Evolutionary conservation across 2,888 invertebrate species (phyloP), one percentile per base, ranked within the genome.

Genomic region (Agrypnus murinus): DNA sequence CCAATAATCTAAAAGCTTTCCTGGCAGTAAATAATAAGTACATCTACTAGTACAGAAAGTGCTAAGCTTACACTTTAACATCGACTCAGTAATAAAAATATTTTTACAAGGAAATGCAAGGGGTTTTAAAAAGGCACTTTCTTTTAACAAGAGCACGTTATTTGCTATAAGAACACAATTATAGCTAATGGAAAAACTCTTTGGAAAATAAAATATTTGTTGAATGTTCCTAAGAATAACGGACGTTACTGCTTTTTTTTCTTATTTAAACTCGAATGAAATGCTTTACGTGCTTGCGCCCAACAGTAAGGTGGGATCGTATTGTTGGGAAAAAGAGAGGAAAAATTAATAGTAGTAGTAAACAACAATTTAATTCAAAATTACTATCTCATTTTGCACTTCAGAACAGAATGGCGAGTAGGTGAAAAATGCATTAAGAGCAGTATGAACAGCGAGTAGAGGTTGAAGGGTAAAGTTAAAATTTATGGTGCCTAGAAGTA

Each of bases 401-500:
- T 8, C 2, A n/a, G 10, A n/a, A n/a, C 6, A 31, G 31, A 38
- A 9, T 55, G 55, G 48, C 25, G 48, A 32, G 53, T 32, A 19
- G 14, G 36, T 34, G 34, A 36, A 55, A 55, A 50, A 31, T 17
- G 6, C 34, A 17, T 36, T 15, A 55, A 36, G 55, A 36, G 55
- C 3, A 48, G n/a, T 17, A 17, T 8, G 10, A 34, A 4, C 36
- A 12, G n/a, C 12, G 55, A 31, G 34, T 43, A 43, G 48, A 66
- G 40, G 65, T 59, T 58, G 43, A 68, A 53, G 58, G 64, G 58
- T 64, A 45, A 64, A 57, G 65, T 74, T 65, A 57, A 77, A 80
- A 79, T 78, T 79, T 76, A 78, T 75, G 77, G 76, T 76, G 64
- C 71, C 67, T 74, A 70, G 73, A 74, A 77, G 75, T 75, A 73